Base-by-base conservation (phyloP, 2,888 invertebrate genomes). In the Ectobius pallidus region DNA sequence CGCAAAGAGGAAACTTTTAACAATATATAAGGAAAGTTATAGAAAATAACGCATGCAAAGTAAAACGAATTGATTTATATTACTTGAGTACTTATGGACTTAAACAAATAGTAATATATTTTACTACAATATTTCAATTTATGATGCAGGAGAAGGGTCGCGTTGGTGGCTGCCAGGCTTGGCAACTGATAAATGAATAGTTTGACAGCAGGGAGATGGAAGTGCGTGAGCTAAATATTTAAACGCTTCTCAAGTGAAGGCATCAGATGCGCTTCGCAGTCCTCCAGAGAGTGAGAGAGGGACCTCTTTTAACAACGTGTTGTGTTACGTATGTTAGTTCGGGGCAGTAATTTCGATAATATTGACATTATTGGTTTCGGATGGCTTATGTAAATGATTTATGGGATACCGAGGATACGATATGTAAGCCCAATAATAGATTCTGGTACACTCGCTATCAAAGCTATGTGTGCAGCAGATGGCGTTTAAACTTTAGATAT, bases 331-430 rank as follows among this genome's bases (percentile, higher is more conserved):
- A 27, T 46, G 65, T 65, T 46, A 30, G 58, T 16, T 30, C n/a
- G 27, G 30, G 16, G 44, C 46, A 44, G 65, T 46, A 65, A 65
- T 65, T 65, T 65, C 65, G 65, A 65, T 65, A 65, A 65, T 65
- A 65, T 65, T 65, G 65, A 46, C 65, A 46, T 65, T 65, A 65
- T 65, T 65, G 65, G 65, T 65, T 65, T 65, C 65, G 65, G 46
- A 65, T 46, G 65, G 65, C 65, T 65, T 65, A 65, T 46, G 65
- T 46, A 46, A 65, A 65, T 65, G 65, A 65, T 65, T 65, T 65
- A 65, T 46, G 65, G 46, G 65, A 46, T 65, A 65, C 42, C 34
- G n/a, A 65, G 65, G 42, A 25, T 46, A 18, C 46, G 65, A 65
- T 65, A 65, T 27, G 65, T 65, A 65, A 46, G 65, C 44, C 44